These are phyloP conservation scores for Dendroctonus valens DNA, from an alignment of 1,140 invertebrate genomes.

Conservation along the genomic window DNA sequence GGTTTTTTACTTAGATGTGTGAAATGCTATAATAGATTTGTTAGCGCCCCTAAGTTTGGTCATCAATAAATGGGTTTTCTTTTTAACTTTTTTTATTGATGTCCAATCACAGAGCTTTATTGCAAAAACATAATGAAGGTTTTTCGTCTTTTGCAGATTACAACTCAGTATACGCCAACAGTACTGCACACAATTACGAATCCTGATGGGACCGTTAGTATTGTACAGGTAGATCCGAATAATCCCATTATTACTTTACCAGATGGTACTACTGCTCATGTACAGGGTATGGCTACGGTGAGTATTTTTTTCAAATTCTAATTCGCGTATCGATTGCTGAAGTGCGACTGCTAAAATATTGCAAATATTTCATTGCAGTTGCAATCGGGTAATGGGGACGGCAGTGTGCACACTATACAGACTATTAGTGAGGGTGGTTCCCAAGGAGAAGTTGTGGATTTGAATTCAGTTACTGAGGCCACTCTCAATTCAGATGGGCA, in stretches of 20 bases:
- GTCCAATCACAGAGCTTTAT: too few relatives aligned
- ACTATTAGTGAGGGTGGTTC: constrained; percentile 67
- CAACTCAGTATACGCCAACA: constrained; percentile 80
- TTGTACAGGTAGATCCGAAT: constrained; percentile 94
- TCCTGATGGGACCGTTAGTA: constrained; percentile 92
- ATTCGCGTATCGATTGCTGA: not conserved
- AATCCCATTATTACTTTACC: constrained; percentile 93
- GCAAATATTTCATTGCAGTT: constrained; percentile 56
- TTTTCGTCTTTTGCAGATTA: constrained; percentile 53
- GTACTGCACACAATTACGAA: constrained; percentile 95
- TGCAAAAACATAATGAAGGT: not conserved
- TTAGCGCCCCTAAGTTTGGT: too few relatives aligned
- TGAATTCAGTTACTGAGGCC: constrained; percentile 84
- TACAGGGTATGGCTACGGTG: constrained; percentile 85
- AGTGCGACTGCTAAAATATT: not conserved
- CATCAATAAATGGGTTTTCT: too few relatives aligned
- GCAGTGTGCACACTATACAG: constrained; percentile 76
- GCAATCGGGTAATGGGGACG: constrained; percentile 72
- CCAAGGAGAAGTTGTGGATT: constrained; percentile 74
- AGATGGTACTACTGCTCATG: constrained; percentile 93
- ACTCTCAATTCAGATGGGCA: constrained; percentile 88
- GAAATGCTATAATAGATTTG: too few relatives aligned
- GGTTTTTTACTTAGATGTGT: too few relatives aligned
- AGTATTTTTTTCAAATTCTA: constrained; percentile 44
- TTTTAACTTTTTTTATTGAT: too few relatives aligned